Conservation (phyloP, 2,113 vertebrate species). For the Lamprotornis superbus region DNA sequence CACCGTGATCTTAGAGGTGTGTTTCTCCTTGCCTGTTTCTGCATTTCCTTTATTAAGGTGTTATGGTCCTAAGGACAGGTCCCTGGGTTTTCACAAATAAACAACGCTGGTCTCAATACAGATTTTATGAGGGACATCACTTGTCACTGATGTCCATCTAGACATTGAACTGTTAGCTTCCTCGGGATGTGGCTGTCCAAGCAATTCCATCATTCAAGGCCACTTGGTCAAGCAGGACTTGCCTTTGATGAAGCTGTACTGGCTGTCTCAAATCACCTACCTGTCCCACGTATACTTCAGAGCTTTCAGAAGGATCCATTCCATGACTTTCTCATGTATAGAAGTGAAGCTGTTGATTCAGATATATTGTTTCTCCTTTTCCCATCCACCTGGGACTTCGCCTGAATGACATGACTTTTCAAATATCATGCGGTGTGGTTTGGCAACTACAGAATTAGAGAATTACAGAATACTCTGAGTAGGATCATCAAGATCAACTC, state of each 20-base stretch:
- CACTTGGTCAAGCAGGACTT: not conserved
- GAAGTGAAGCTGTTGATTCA: not conserved
- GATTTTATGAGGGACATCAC: too few relatives aligned
- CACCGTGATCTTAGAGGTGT: too few relatives aligned
- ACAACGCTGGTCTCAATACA: fast-evolving
- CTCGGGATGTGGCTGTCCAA: not conserved
- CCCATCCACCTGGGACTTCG: not conserved
- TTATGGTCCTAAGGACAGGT: too few relatives aligned
- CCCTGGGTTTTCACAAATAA: too few relatives aligned
- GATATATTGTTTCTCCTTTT: not conserved
- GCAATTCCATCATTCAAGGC: not conserved
- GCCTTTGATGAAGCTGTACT: not conserved
- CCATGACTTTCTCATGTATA: not conserved
- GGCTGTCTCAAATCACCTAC: fast-evolving
- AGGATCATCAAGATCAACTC: not conserved
- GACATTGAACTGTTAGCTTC: not conserved
- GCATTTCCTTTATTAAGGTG: too few relatives aligned
- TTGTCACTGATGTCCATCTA: not conserved
- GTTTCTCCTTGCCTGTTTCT: too few relatives aligned
- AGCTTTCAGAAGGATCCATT: not conserved
- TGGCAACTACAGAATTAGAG: not conserved
- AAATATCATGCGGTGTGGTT: not conserved
- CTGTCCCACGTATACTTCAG: not conserved
- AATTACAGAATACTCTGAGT: not conserved
- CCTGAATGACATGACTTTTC: not conserved